Evolutionary conservation across 2,113 vertebrate species (phyloP), one percentile per base, ranked within the genome.

Genomic region (Labeo catla): DNA sequence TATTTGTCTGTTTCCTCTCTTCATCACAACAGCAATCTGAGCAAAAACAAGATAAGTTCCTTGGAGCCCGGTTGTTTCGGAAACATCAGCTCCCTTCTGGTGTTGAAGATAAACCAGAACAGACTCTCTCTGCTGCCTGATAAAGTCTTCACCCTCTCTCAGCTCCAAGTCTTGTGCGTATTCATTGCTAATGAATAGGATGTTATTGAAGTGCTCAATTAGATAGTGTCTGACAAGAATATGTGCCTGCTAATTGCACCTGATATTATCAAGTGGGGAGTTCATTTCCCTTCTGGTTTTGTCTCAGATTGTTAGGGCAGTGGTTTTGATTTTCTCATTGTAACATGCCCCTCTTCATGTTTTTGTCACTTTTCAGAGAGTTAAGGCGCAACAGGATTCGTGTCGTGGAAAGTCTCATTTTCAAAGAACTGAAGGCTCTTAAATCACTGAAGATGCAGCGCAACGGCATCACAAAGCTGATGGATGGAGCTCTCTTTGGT

Each of bases 401-500:
- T 92, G 93, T 94, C 77, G 96, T 99, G 87, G 98, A 99, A 91
- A 97, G 98, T 52, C 95, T 99, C 52, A 99, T 97, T 2, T 99
- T 99, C 93, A 98, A 99, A 94, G 98, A 97, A 4, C 94, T 99
- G 92, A 97, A 99, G 19, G 96, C 96, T 19, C 92, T 99, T 87
- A 97, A 95, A 88, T 97, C 96, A 28, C 93, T 99, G 91, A 99
- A 98, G 93, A 95, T 99, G 96, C 98, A 99, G 83, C 95, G 97
- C 87, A 99, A 99, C 85, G 96, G 97, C 89, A 97, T 99, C 90
- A 96, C 93, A 73, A 97, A 95, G 92, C 95, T 99, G 47, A 98
- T 98, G 96, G 98, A 99, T 77, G 98, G 97, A 79, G 98, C 98
- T 0, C 99, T 99, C 91, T 99, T 99, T 94, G 98, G 98, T 87